Evolutionary conservation across 2,888 invertebrate genomes (phyloP), one percentile per base, ranked within the genome.

Genomic region (Herminia tarsipennalis): DNA sequence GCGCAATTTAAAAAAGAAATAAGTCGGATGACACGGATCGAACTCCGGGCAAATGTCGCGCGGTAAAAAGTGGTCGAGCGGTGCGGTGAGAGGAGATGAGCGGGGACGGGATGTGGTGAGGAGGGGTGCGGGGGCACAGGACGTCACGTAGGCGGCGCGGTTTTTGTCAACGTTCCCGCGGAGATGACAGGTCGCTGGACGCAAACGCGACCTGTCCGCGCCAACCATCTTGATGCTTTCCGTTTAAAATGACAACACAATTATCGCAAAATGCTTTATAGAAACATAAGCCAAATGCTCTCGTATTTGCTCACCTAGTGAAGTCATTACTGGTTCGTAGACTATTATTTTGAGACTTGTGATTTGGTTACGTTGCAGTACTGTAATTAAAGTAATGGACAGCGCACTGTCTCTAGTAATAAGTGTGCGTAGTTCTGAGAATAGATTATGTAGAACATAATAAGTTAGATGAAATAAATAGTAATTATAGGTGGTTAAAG

Each of bases 11-110:
- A 89, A 90, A 91, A 89, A 91, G 88, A 87, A 89, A 88, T 88
- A 89, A 85, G 90, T 88, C 88, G 86, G 88, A 89, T 90, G 91
- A 91, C 91, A 91, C 87, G 90, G 90, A 88, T 89, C 90, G 91
- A 91, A 91, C 91, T 90, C 91, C 86, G 90, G 91, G 91, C 90
- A 90, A 91, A 91, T 91, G 91, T 90, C 91, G 91, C 90, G 87
- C 85, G 80, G 84, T 90, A 90, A 91, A 91, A 91, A 91, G 89
- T 88, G 86, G 91, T 90, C 86, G 81, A 78, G 78, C 81, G 61
- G 51, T 57, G 77, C 73, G 72, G 71, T 67, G 72, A 65, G 73
- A 50, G 57, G 64, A 48, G 62, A 64, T 61, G 68, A 43, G 55
- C 41, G 45, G 53, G 20, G 55, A 50, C 45, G 55, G 57, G 36